phyloP scores from a whole-genome alignment of 1,140 invertebrate species.

The Aleiodes sp. region DNA sequence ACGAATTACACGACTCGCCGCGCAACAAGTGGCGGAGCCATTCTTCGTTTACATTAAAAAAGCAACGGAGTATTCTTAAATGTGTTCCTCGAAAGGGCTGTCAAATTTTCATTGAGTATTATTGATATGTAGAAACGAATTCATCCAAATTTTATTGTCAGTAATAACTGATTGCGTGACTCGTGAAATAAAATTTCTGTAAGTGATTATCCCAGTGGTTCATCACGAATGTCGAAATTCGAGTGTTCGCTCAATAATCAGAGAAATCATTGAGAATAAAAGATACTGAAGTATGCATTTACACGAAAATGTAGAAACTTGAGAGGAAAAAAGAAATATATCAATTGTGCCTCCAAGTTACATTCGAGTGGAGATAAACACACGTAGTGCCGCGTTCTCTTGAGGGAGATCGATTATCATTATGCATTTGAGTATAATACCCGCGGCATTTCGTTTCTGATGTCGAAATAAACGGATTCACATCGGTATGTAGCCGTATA shows the following conservation, averaged over 20 bases:
- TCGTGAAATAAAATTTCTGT: background rate
- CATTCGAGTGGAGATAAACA: background rate
- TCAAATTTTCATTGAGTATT: too few relatives aligned
- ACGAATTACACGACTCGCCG: slow-evolving; percentile 34
- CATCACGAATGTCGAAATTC: background rate
- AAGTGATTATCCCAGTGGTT: background rate
- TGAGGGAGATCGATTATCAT: background rate
- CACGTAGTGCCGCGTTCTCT: background rate
- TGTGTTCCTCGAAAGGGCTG: too few relatives aligned
- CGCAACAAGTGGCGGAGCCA: slow-evolving; percentile 33
- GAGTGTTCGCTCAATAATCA: background rate
- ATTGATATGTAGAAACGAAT: too few relatives aligned
- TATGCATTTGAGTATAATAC: background rate
- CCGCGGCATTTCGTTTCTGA: slow-evolving; percentile 4
- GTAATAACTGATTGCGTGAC: slow-evolving; percentile 6
- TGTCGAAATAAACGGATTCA: background rate
- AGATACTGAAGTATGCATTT: background rate
- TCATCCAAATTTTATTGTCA: too few relatives aligned
- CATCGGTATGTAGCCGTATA: background rate
- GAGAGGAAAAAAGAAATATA: background rate
- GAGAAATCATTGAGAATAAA: background rate
- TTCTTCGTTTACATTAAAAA: slow-evolving; percentile 5
- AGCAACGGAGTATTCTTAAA: background rate
- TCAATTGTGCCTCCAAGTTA: slow-evolving; percentile 7
- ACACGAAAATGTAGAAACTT: background rate